Evolutionary conservation across 2,888 invertebrate genomes (phyloP), one percentile per base, ranked within the genome.

Genomic region (Aphidius colemani): DNA sequence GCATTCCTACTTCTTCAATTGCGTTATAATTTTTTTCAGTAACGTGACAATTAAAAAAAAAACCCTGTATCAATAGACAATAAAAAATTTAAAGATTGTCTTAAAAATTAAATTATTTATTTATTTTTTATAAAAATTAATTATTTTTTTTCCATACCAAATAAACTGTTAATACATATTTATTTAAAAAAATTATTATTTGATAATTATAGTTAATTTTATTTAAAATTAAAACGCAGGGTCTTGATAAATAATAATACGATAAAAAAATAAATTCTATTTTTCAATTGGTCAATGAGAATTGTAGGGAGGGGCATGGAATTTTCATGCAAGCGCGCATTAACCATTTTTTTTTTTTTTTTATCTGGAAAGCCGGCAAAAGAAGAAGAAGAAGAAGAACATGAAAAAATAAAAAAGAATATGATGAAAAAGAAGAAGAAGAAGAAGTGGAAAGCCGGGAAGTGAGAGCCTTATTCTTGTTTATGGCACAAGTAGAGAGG

Each of bases 361-460:
- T 57, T n/a, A 73, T 73, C 73, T 72, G 74, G 74, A 74, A 75
- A 75, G 72, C 73, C 77, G 73, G 73, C 72, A 71, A 73, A 73
- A 74, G 75, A 73, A 74, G 74, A 74, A 2, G 13, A 18, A 76
- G 72, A 77, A 75, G 74, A 73, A 74, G 74, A 30, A 30, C 5
- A 30, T 2, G 5, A 30, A 30, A 30, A 30, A 30, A 30, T 30
- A 30, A 30, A 30, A 30, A 30, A 30, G 30, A 30, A 30, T 5
- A 30, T 5, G 5, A 30, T 5, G 30, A 30, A 5, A 30, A 30
- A 30, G 30, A 5, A 30, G 30, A 30, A 30, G 76, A 75, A 75
- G 75, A 76, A 79, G 78, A 80, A 78, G 78, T 76, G 78, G 79
- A 76, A 79, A 79, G 76, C 74, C 72, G 76, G 76, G 74, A 70